Evolutionary conservation across 1,140 invertebrate species (phyloP), one percentile per base, ranked within the genome.

Genomic region (Myzus persicae): DNA sequence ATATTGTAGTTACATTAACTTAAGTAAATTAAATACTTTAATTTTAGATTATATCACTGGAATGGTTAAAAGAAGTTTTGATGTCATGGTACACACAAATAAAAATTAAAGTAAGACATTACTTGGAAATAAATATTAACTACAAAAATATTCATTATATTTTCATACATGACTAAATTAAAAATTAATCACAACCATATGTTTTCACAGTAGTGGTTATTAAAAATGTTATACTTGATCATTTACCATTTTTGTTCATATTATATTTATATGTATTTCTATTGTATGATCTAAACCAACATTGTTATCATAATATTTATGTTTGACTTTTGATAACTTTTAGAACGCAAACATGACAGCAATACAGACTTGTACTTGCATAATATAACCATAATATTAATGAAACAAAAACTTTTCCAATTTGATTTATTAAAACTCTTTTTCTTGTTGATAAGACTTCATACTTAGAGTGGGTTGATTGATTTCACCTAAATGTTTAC

Each of bases 181-280:
- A 9, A 89, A 90, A 90, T 67, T 42, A 90, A 90, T 90, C 89
- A 90, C 89, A 90, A 90, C 89, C 89, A 90, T 59, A 90, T n/a
- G 7, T 67, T 36, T 89, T 59, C 38, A 67, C 54, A 31, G 26
- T 67, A 90, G 31, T 54, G n/a, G 38, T 90, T 59, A 67, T 59
- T 85, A 44, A 40, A 44, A 85, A 84, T 84, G 31, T n/a, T 76
- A n/a, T 76, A 6, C 9, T 31, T 26, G 24, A n/a, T 76, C 4
- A 76, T 76, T 76, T n/a, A n/a, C 20, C 36, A 82, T 24, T 82
- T 82, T 82, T 82, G 20, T 82, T 82, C 36, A 38, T 36, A 8
- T 22, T n/a, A 18, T 22, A 67, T 67, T 67, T 14, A n/a, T n/a
- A 4, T 18, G 4, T 76, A n/a, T 6, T 67, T 3, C 9, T 76